Base-by-base conservation (phyloP, 23 tunicate species). In the Diplosoma virens region DNA sequence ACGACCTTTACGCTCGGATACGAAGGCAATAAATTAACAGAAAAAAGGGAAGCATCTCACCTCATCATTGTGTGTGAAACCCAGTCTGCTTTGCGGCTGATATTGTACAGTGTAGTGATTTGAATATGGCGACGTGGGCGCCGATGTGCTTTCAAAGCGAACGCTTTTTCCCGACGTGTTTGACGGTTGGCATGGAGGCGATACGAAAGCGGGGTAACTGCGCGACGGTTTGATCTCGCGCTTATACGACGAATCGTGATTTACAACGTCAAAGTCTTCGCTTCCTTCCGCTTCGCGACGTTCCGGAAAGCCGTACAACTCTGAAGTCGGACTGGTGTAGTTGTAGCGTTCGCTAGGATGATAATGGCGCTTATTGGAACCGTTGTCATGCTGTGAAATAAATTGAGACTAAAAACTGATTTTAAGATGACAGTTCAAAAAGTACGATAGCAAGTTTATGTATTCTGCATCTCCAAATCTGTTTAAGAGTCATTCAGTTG, bases 231-330 rank as follows among this genome's bases (percentile, higher is more conserved):
- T 79, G 25, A 71, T 58, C 47, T 50, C 75, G 22, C 45, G 77
- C 20, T 30, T 66, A 25, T 30, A 17, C 34, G 68, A 24, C 3
- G 16, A 36, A 59, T 59, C 77, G 25, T 68, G 56, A 26, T 20
- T 29, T 7, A 59, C 80, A 0, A 68, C 79, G 0, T 81, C 96
- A 64, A 74, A 89, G 46, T 89, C 88, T 71, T 89, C 96, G 22
- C 87, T 82, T 1, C 96, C 96, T 65, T 89, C 96, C 5, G 86
- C 96, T 72, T 89, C 87, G 22, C 96, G 60, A 25, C 87, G 69
- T 33, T 89, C 96, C 1, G 96, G 64, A 69, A 81, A 89, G 20
- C 80, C 79, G 47, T 81, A 89, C 11, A 70, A 66, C 18, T 81
- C 86, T 25, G 64, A 37, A 18, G 28, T 17, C 22, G 28, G 74